A percentile compares a stretch with the other conserved stretches of the same genome.
Conservation (phyloP, 2,113 vertebrate species). For the Arothron firmamentum region DNA sequence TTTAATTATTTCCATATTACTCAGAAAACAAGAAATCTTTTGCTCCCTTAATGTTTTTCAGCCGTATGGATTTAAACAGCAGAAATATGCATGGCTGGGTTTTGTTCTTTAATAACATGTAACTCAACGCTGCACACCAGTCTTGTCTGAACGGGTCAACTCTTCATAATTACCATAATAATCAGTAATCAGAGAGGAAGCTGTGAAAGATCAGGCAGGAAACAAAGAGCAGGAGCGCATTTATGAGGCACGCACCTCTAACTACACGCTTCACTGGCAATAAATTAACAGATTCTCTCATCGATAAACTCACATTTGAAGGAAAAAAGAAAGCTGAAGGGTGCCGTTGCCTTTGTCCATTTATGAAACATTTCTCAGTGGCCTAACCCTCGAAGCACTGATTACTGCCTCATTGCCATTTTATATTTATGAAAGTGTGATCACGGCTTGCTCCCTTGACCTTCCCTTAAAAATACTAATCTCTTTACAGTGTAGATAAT, state of each 20-base stretch:
- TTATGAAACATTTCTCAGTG: neutral
- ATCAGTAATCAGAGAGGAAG: slow-evolving; percentile 38
- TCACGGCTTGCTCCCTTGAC: neutral
- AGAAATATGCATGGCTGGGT: slow-evolving; percentile 1
- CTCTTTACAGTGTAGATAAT: slow-evolving; percentile 3
- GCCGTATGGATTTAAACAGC: neutral
- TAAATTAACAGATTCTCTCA: slow-evolving; percentile 34
- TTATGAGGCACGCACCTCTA: slow-evolving; percentile 26
- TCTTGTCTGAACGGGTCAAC: neutral
- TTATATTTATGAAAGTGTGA: neutral
- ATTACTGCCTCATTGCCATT: too few relatives aligned
- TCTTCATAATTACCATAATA: slow-evolving; percentile 48
- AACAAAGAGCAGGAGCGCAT: slow-evolving; percentile 15
- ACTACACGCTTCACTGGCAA: slow-evolving; percentile 15
- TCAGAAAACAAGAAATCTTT: too few relatives aligned
- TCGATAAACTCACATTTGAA: slow-evolving; percentile 17
- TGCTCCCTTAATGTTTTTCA: neutral
- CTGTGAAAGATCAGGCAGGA: slow-evolving; percentile 44
- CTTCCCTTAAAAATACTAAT: neutral
- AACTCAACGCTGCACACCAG: neutral
- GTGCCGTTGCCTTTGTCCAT: neutral
- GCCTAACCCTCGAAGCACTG: neutral
- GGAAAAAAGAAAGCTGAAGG: slow-evolving; percentile 6
- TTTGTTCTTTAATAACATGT: neutral
- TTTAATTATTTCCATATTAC: too few relatives aligned